Evolutionary conservation across 2,113 vertebrate genomes (phyloP), one percentile per base, ranked within the genome.

Genomic region (Istiophorus platypterus): DNA sequence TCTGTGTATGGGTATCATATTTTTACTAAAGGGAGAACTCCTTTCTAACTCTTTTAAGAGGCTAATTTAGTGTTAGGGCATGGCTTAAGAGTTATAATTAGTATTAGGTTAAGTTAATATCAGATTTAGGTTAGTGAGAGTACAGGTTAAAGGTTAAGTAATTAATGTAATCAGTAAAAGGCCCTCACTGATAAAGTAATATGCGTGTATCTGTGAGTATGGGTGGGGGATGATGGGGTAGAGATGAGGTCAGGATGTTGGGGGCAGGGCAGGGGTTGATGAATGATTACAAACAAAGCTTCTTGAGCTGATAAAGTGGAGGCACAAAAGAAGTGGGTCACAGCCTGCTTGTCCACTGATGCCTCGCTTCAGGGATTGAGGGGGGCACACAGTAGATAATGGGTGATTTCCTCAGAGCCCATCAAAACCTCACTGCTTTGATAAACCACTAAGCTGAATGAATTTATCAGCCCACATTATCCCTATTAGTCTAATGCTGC

Each of bases 271-370:
- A 20, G 37, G 18, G 82, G 68, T 5, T 65, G 37, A 81, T 90
- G 85, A 88, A 80, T 75, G 92, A 91, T 85, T 90, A 88, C 47
- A 88, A 93, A 94, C 90, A 93, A 93, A 91, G 86, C 69, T 87
- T 68, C 71, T 72, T 86, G 85, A 92, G 77, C 82, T 85, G 86
- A 88, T 91, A 58, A 86, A 88, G 79, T 85, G 20, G 64, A 72
- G 72, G 72, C 70, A 93, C 90, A 92, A 92, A 88, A 77, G 88
- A 94, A 94, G 84, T 95, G 89, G 93, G 93, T 94, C 94, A 93
- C 56, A 26, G 80, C 78, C 73, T 74, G 83, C 80, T 83, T 61
- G 66, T 72, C 61, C 68, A 75, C 58, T 41, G 39, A 70, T 15
- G 52, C 54, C 11, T 4, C 63, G 69, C 77, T 80, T 64, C 51